phyloP scores from a whole-genome alignment of 2,888 invertebrate species.

The Hypercompe scribonia region DNA sequence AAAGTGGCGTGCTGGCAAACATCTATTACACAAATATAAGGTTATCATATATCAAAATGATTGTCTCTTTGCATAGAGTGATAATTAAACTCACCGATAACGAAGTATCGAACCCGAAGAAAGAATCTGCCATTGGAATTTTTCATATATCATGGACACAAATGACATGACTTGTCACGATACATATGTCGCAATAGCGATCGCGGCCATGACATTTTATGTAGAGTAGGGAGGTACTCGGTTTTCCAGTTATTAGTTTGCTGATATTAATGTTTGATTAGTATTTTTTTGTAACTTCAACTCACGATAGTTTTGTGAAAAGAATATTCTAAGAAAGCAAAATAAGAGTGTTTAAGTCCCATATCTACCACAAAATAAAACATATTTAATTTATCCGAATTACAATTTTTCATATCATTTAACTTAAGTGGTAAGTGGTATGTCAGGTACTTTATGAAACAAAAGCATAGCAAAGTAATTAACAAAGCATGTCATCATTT shows the following conservation, averaged over 20 bases:
- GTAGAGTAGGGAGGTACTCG: slow-evolving; percentile 31
- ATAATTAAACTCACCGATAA: slow-evolving; percentile 89
- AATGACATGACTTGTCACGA: slow-evolving; percentile 90
- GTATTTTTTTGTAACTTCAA: no score
- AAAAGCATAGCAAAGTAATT: no score
- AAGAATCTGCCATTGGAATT: slow-evolving; percentile 94
- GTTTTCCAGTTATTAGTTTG: no score
- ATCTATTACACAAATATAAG: slow-evolving; percentile 43
- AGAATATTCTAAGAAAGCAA: no score
- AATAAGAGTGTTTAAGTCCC: no score
- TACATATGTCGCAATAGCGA: slow-evolving; percentile 81
- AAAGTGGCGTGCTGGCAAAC: slow-evolving; percentile 76
- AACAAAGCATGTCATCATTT: no score
- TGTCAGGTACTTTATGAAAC: no score
- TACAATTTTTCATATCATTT: no score
- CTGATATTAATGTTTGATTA: neutral
- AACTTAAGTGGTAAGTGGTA: no score
- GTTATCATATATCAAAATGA: slow-evolving; percentile 58
- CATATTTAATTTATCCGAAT: no score
- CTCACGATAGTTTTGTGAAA: no score
- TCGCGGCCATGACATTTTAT: slow-evolving; percentile 74
- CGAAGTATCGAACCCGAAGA: slow-evolving; percentile 94
- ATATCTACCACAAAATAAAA: no score
- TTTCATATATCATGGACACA: slow-evolving; percentile 88
- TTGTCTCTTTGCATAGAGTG: slow-evolving; percentile 50